Base-by-base conservation (phyloP, 1,140 invertebrate genomes). In the Vanessa atalanta region DNA sequence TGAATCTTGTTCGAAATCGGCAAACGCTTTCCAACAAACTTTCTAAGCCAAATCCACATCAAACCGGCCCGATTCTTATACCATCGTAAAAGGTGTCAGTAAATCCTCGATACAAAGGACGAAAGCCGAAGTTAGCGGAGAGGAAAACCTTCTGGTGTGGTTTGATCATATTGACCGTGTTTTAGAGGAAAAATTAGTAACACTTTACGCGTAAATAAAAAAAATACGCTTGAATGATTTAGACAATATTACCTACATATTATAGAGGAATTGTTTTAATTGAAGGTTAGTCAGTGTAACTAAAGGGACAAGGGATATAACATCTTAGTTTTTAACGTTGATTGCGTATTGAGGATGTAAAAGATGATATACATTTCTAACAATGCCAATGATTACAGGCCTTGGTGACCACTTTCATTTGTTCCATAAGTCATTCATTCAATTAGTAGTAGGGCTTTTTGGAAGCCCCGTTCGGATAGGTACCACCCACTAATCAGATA, bases 61-160 rank as follows among this genome's bases (percentile, higher is more conserved):
- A 73, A 79, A 75, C 78, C 73, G 55, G 12, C 64, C 63, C 77
- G 79, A 82, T 79, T 82, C 82, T 79, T 78, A 78, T 73, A 80
- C 73, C 77, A 76, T 82, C 78, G 78, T 76, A 82, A 79, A 78
- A 81, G 77, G 76, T 72, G 76, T 76, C 77, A 61, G 72, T 66
- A 78, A 83, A 86, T 80, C 81, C 78, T 72, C 75, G 20, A 73
- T 82, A 88, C 82, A 88, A 88, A 88, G 80, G 70, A 69, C 78
- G 70, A 73, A 76, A 72, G 70, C 74, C 78, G 71, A 79, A 83
- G 72, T 70, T 80, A 76, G 79, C 69, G 74, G 76, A 75, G 78
- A 83, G 83, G 82, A 85, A 89, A 87, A 87, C 79, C 79, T 79
- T 81, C 72, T 47, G 47, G 16, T 53, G 63, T 20, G 70, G 67